Evolutionary conservation across 2,113 vertebrate genomes (phyloP).

Genomic region (Callithrix jacchus): DNA sequence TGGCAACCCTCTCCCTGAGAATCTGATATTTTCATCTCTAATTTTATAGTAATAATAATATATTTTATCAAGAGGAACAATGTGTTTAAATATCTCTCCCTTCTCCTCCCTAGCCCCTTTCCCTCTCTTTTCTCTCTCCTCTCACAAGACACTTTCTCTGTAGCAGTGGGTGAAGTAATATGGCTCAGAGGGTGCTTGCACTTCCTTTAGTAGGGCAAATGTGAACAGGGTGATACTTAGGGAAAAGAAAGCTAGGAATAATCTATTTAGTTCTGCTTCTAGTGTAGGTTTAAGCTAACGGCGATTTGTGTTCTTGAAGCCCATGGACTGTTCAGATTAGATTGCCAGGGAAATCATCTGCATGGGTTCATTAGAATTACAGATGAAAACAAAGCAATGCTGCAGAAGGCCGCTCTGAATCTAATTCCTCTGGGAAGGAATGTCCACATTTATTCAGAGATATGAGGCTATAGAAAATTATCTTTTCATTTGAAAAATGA

Average conservation of each 20-base stretch:
- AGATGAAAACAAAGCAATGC: background rate
- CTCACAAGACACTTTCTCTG: background rate
- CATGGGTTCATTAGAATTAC: background rate
- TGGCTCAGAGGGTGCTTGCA: too few relatives aligned
- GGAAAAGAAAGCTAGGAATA: background rate
- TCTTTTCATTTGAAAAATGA: background rate
- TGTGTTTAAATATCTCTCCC: background rate
- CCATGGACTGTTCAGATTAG: background rate
- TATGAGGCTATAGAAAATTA: background rate
- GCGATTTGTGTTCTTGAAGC: background rate
- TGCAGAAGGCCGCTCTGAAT: background rate
- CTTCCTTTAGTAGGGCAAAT: background rate
- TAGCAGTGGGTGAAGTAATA: background rate
- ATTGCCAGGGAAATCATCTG: background rate
- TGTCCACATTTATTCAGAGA: background rate
- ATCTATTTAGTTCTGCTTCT: background rate
- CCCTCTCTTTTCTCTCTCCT: background rate
- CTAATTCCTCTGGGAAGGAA: background rate
- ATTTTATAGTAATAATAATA: background rate
- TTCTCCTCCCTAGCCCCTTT: background rate
- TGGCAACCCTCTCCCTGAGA: background rate
- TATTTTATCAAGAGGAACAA: background rate
- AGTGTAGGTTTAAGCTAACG: background rate
- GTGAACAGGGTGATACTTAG: background rate
- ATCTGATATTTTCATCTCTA: background rate